Evolutionary conservation across 64 coral and sea anemone genomes (phyloP).

Genomic region (Hydrozoanthus tunicans): DNA sequence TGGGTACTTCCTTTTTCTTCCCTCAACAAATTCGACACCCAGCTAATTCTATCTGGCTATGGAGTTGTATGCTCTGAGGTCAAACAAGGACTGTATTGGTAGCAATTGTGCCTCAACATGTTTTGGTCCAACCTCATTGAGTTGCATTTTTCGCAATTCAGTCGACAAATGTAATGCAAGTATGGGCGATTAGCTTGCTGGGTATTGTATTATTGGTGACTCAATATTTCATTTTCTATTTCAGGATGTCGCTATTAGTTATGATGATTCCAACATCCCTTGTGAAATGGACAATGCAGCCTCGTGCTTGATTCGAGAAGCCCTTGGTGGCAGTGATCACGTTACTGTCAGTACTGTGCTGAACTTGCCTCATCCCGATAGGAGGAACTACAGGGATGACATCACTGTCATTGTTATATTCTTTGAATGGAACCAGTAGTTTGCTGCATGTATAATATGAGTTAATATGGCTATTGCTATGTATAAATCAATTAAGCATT

Average conservation of each 20-base stretch:
- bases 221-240: not conserved
- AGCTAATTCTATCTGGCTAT: too few species aligned
- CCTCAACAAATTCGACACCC: too few species aligned
- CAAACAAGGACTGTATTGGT: too few species aligned
- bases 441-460: not conserved
- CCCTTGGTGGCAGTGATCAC: slow-evolving; percentile 83
- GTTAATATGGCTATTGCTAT: not conserved
- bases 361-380: slow-evolving; percentile 78
- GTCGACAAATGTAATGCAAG: too few species aligned
- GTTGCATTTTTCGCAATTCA: too few species aligned
- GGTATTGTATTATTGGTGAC: not conserved
- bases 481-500: not conserved
- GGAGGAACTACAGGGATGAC: slow-evolving; percentile 78
- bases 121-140: too few species aligned
- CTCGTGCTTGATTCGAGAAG: slow-evolving; percentile 77
- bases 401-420: slow-evolving; percentile 85
- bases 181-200: not conserved
- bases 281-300: slow-evolving; percentile 78
- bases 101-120: too few species aligned
- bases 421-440: slow-evolving; percentile 78
- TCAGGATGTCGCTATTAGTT: slow-evolving; percentile 17
- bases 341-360: slow-evolving; percentile 61
- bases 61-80: too few species aligned
- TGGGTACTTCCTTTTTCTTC: too few species aligned
- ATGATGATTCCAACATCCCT: slow-evolving; percentile 26